These are phyloP conservation scores for Peromyscus attwateri DNA, from an alignment of 2,797 vertebrate species.

Conservation along the genomic window DNA sequence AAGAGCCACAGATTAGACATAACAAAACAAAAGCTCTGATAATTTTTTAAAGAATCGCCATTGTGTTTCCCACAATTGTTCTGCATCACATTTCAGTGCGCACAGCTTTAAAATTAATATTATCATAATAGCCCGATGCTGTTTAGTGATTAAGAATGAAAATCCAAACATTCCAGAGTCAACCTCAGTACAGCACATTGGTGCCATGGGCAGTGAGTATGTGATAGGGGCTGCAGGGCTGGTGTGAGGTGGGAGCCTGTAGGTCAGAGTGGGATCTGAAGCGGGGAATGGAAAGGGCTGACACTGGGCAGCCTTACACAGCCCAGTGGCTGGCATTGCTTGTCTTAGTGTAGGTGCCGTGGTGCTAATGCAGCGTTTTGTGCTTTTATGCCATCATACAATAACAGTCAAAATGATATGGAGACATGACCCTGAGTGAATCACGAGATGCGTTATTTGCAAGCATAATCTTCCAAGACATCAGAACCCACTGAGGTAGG, in stretches of 20 bases:
- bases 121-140: not conserved
- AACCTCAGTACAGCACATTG: not conserved
- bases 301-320: not conserved
- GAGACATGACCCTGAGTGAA: not conserved
- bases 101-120: not conserved
- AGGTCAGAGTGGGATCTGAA: not conserved
- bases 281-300: not conserved
- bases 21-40: not conserved
- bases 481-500: not conserved
- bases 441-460: not conserved
- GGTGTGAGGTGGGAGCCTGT: too few species aligned
- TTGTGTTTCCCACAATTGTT: not conserved
- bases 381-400: not conserved
- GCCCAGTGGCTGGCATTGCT: not conserved
- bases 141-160: not conserved
- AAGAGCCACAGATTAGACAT: not conserved
- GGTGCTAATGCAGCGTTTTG: not conserved
- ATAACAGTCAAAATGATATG: not conserved
- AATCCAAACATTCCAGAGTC: not conserved
- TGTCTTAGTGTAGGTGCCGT: not conserved
- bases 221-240: not conserved
- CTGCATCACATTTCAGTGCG: not conserved
- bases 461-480: not conserved
- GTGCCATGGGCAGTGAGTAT: not conserved
- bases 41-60: not conserved